These are phyloP conservation scores for Speoplatyrhinus poulsoni DNA, from an alignment of 2,113 vertebrate species.

Conservation along the genomic window DNA sequence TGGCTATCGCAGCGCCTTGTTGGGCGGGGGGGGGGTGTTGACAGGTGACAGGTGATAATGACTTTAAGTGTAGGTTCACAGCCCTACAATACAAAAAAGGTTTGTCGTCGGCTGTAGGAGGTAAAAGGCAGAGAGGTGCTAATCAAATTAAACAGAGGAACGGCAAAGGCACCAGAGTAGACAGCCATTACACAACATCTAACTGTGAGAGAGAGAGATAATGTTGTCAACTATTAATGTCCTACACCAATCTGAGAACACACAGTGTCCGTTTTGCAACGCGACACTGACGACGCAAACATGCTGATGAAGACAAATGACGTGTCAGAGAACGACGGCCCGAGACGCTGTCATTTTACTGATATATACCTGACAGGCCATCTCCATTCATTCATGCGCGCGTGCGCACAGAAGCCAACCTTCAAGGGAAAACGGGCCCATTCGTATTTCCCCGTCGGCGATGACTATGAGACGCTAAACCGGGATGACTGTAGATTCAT, in stretches of 20 bases:
- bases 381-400: constrained; percentile 7
- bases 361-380: constrained; percentile 61
- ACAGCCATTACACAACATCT: no score
- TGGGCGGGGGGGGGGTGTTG: constrained; percentile 12
- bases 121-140: background rate
- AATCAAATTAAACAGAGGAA: no score
- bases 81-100: no score
- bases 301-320: constrained; percentile 72
- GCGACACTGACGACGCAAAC: constrained; percentile 51
- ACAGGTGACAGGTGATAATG: constrained; percentile 31
- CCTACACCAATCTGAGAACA: constrained; percentile 19
- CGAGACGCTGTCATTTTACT: constrained; percentile 66
- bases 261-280: constrained; percentile 19
- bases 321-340: constrained; percentile 59
- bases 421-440: constrained; percentile 8
- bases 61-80: background rate
- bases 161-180: no score
- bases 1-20: constrained; percentile 29
- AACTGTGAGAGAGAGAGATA: no score
- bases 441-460: constrained; percentile 48
- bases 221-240: background rate
- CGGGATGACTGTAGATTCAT: constrained; percentile 58
- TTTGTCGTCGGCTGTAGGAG: background rate
- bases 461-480: constrained; percentile 57
- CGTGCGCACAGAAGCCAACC: constrained; percentile 9